phyloP scores from a whole-genome alignment of 2,113 vertebrate genomes.

The Indri indri region DNA sequence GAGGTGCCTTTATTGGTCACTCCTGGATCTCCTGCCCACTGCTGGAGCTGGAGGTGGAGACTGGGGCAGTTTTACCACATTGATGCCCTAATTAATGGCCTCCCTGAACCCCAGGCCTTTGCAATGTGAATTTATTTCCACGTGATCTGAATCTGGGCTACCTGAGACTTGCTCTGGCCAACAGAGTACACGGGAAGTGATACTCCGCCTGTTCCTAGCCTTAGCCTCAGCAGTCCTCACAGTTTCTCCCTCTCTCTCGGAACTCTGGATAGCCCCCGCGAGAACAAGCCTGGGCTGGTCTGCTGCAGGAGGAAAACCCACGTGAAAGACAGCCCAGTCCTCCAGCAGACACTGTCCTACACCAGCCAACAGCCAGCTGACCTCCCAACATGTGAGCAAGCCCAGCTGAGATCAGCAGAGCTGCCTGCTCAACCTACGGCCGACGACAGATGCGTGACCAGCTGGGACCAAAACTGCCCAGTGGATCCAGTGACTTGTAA shows the following conservation, averaged over 20 bases:
- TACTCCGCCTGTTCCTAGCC: background rate
- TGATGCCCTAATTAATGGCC: background rate
- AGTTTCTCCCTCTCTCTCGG: too few relatives aligned
- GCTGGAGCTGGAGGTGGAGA: background rate
- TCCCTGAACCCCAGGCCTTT: background rate
- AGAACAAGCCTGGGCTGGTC: background rate
- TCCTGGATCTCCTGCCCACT: background rate
- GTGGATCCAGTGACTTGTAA: background rate
- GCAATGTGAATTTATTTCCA: background rate
- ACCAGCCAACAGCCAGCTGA: background rate
- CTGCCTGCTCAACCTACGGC: background rate
- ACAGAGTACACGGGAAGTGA: background rate
- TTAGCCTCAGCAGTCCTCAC: background rate
- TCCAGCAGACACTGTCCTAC: background rate
- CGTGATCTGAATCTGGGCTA: background rate
- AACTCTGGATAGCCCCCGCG: background rate
- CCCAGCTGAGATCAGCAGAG: background rate
- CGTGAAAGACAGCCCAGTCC: background rate
- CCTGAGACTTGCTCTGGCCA: background rate
- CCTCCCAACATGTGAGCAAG: background rate
- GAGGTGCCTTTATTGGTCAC: background rate
- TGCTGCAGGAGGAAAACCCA: background rate
- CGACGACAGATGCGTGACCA: background rate
- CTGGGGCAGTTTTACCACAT: too few relatives aligned
- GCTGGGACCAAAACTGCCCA: too few relatives aligned